Evolutionary conservation across 2,888 invertebrate species (phyloP).

Genomic region (Euplagia quadripunctaria): DNA sequence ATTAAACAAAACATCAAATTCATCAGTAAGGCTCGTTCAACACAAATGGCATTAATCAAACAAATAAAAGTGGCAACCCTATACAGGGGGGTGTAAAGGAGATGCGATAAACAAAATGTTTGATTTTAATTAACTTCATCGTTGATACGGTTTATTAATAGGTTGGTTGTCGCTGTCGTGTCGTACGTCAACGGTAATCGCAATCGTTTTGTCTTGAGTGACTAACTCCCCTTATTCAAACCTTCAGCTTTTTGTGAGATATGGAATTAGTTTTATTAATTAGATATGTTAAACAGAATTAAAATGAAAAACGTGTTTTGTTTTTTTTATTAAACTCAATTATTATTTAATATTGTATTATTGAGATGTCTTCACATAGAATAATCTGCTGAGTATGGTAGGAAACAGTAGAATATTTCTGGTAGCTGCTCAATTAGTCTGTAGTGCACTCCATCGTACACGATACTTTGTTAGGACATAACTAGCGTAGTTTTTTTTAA

Average conservation of each 20-base stretch:
- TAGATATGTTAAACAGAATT: background rate
- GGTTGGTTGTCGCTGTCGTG: slow-evolving; percentile 69
- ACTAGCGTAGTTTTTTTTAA: too few species aligned
- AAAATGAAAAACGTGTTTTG: background rate
- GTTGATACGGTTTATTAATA: slow-evolving; percentile 73
- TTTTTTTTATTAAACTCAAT: too few species aligned
- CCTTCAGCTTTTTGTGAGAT: slow-evolving; percentile 40
- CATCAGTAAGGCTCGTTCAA: slow-evolving; percentile 56
- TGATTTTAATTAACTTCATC: slow-evolving; percentile 82
- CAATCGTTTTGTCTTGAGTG: slow-evolving; percentile 69
- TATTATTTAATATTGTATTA: too few species aligned
- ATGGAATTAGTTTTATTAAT: slow-evolving; percentile 52
- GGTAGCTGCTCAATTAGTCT: too few species aligned
- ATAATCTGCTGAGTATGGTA: too few species aligned
- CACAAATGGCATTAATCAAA: slow-evolving; percentile 62
- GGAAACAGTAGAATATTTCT: too few species aligned
- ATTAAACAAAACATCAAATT: slow-evolving; percentile 54
- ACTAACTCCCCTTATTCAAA: slow-evolving; percentile 56
- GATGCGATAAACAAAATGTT: slow-evolving; percentile 65
- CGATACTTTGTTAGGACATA: too few species aligned
- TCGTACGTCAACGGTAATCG: slow-evolving; percentile 76
- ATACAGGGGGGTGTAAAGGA: slow-evolving; percentile 40
- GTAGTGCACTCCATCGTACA: too few species aligned
- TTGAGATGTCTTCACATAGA: too few species aligned
- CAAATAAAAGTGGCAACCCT: slow-evolving; percentile 59